Base-by-base conservation (phyloP, 2,888 invertebrate species). In the Heliconius ismenius region DNA sequence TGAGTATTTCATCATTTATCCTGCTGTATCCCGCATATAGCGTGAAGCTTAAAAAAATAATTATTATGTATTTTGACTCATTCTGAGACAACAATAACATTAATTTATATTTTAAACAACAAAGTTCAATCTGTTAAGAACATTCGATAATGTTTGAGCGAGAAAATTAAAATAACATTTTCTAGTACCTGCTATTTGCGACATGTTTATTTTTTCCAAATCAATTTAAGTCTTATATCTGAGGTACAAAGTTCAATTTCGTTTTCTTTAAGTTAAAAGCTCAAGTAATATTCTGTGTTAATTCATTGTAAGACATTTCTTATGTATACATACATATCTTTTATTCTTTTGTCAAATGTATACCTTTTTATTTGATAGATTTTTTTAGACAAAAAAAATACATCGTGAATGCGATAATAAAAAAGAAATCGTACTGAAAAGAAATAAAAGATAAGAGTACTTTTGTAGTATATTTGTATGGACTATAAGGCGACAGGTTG, bases 121-220 rank as follows among this genome's bases (percentile, higher is more conserved):
- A 39, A 58, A 75, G 43, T 58, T 26, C 75, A 68, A 69, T 69
- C 62, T 62, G 18, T 49, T 39, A 69, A 60, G 26, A 26, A 54
- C 69, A 62, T 75, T 68, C 49, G 32, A 60, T 63, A 64, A 75
- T 68, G 62, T 75, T 75, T 69, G 68, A 75, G 49, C 62, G n/a
- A 49, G 62, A 54, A 49, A 62, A 69, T 75, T 11, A 69, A 69
- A 75, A 75, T 62, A 69, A 69, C 75, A 49, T 60, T 62, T 43
- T 69, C 62, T 62, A 28, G 39, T n/a, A 39, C 21, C 24, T 32
- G 21, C 3, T 43, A 74, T 68, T 21, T 54, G 21, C 26, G 36
- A 39, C 39, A 36, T n/a, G 15, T 60, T 7, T 60, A 68, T 62
- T 39, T 58, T 60, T 7, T 9, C 39, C 6, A 43, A 11, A 9